Evolutionary conservation across 2,888 invertebrate genomes (phyloP).

Genomic region (Ophioninae sp.): DNA sequence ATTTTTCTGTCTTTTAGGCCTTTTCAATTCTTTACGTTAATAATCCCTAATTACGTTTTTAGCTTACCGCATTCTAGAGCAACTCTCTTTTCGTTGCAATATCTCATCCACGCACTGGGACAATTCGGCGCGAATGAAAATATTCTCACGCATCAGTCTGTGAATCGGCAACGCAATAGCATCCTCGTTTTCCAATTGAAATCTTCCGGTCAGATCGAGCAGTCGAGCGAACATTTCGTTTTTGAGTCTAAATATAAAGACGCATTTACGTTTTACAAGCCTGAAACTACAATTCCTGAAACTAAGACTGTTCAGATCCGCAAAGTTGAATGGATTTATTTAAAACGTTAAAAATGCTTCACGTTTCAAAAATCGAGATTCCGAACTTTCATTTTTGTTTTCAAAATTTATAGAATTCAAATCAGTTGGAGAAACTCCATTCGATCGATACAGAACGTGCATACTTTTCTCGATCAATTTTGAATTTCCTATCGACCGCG

Average conservation of each 20-base stretch:
- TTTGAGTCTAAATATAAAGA: constrained; percentile 68
- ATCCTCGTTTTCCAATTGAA: constrained; percentile 69
- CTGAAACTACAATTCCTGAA: not conserved
- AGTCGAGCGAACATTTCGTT: constrained; percentile 72
- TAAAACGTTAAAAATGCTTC: too few relatives aligned
- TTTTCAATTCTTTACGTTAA: not conserved
- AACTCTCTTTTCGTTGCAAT: constrained; percentile 52
- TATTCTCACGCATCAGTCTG: constrained; percentile 74
- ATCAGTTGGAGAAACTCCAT: not conserved
- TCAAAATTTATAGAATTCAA: not conserved
- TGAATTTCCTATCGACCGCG: constrained; percentile 69
- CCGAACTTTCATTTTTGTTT: not conserved
- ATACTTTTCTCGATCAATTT: constrained; percentile 73
- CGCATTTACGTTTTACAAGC: not conserved
- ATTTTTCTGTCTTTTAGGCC: too few relatives aligned
- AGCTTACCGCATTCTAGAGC: constrained; percentile 61
- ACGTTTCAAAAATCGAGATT: too few relatives aligned
- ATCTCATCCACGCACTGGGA: constrained; percentile 55
- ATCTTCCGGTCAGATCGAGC: constrained; percentile 67
- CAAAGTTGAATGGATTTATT: too few relatives aligned
- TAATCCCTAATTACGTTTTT: not conserved
- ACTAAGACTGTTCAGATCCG: too few relatives aligned
- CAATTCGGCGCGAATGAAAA: constrained; percentile 71
- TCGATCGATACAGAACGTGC: constrained; percentile 4
- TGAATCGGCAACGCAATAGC: constrained; percentile 67